Evolutionary conservation across 2,888 invertebrate genomes (phyloP).

Genomic region (Periphyllus acericola): DNA sequence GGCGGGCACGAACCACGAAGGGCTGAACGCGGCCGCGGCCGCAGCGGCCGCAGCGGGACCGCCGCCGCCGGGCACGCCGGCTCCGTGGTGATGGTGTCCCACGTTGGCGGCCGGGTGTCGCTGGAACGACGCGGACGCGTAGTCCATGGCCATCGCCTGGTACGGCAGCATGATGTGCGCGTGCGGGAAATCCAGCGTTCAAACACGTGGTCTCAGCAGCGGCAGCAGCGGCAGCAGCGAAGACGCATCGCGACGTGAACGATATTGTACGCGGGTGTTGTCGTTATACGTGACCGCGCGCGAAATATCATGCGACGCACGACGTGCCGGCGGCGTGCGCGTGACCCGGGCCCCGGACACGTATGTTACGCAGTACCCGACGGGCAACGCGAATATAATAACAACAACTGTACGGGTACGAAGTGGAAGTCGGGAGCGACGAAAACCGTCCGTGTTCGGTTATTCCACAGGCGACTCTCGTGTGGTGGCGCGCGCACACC

Average conservation of each 20-base stretch:
- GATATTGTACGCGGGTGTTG: too few relatives aligned
- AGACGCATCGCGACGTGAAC: neutral
- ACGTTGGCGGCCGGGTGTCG: slow-evolving; percentile 67
- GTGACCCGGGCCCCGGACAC: too few relatives aligned
- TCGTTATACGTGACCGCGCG: too few relatives aligned
- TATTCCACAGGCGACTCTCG: too few relatives aligned
- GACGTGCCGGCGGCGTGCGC: too few relatives aligned
- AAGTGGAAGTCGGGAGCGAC: too few relatives aligned
- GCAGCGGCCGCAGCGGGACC: slow-evolving; percentile 70
- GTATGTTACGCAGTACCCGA: too few relatives aligned
- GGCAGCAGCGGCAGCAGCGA: neutral
- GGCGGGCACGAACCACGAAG: slow-evolving; percentile 95
- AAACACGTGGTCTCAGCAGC: neutral
- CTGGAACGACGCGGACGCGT: slow-evolving; percentile 70
- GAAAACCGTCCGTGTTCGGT: too few relatives aligned
- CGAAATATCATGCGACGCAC: too few relatives aligned
- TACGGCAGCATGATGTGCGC: slow-evolving; percentile 79
- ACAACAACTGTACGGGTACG: too few relatives aligned
- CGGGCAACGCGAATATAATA: too few relatives aligned
- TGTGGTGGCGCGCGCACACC: too few relatives aligned
- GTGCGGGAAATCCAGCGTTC: slow-evolving; percentile 58
- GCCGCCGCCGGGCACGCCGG: slow-evolving; percentile 67
- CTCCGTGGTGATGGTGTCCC: slow-evolving; percentile 53
- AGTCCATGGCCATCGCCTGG: slow-evolving; percentile 82
- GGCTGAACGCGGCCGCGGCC: slow-evolving; percentile 80